A percentile compares a stretch with the other conserved stretches of the same genome.
Conservation (phyloP, 2,113 vertebrate genomes). For the Myotis lucifugus region DNA sequence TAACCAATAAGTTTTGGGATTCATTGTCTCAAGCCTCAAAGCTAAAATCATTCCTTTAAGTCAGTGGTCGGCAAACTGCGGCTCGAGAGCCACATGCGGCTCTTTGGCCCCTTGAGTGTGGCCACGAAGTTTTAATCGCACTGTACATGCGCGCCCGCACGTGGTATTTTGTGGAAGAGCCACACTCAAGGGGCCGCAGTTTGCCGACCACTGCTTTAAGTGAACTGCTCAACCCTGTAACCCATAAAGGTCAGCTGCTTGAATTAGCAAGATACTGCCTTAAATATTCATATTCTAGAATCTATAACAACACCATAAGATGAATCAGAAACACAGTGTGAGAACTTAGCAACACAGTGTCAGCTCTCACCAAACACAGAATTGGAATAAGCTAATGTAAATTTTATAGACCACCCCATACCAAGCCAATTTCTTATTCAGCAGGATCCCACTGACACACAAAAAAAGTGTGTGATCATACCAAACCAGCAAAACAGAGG, state of each 20-base stretch:
- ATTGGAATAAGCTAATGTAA: background rate
- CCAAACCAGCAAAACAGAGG: background rate
- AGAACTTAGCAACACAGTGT: background rate
- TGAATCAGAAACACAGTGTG: background rate
- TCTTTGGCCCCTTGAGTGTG: too few relatives aligned
- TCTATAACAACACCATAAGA: background rate
- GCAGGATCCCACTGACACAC: background rate
- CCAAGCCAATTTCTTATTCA: background rate
- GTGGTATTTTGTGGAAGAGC: too few relatives aligned
- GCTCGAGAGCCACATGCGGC: too few relatives aligned
- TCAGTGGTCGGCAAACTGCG: too few relatives aligned
- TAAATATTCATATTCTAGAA: background rate
- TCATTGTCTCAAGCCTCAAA: constrained; percentile 1
- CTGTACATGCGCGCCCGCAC: too few relatives aligned
- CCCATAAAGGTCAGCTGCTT: background rate
- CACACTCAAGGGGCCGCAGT: too few relatives aligned
- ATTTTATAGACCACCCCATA: background rate
- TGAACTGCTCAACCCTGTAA: background rate
- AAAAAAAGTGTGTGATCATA: background rate
- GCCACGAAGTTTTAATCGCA: too few relatives aligned
- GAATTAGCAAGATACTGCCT: background rate
- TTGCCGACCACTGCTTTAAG: background rate
- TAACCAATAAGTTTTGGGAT: background rate
- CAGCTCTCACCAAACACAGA: background rate
- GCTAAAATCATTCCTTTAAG: background rate